Base-by-base conservation (phyloP, 2,888 invertebrate species). In the Acronicta aceris region DNA sequence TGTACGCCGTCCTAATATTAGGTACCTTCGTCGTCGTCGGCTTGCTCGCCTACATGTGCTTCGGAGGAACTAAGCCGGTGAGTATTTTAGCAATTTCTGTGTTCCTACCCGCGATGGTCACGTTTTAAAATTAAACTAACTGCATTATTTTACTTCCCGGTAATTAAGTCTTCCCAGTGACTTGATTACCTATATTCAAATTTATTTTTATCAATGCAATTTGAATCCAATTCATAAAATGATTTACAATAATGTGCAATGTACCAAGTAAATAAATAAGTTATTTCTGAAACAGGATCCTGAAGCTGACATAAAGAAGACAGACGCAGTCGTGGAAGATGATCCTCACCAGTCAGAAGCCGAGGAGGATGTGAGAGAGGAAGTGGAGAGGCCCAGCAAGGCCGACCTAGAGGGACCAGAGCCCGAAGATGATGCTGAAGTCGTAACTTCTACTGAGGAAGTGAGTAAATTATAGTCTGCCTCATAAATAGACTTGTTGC, bases 1-100 rank as follows among this genome's bases (percentile, higher is more conserved):
- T 98, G 82, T 99, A 98, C 97, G 98, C 96, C 49, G 96, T 98
- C 55, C 97, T 97, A 92, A 95, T 98, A 82, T 91, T 98, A 74
- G 96, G 96, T 61, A 92, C 97, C 82, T 97, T 98, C 83, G 91
- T 98, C 61, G 96, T 98, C 50, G 95, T 99, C 83, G 96, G 98
- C 55, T 93, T 97, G 81, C 88, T 97, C 85, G 95, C 98, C 81
- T 98, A 98, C 92, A 96, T 97, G 88, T 98, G 98, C 95, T 98
- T 97, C 92, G 95, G 95, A 64, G 95, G 95, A 64, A 74, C 89
- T 16, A 89, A 83, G 58, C 89, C 95, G 93, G 96, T 96, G 92
- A 95, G 89, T 85, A 16, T 15, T 33, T 4, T 12, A 12, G 12
- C 33, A 33, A 12, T 21, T 21, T 21, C 21, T 21, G 21, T 21